These are phyloP conservation scores for Aythya baeri DNA, from an alignment of 2,113 vertebrate genomes.

Conservation along the genomic window DNA sequence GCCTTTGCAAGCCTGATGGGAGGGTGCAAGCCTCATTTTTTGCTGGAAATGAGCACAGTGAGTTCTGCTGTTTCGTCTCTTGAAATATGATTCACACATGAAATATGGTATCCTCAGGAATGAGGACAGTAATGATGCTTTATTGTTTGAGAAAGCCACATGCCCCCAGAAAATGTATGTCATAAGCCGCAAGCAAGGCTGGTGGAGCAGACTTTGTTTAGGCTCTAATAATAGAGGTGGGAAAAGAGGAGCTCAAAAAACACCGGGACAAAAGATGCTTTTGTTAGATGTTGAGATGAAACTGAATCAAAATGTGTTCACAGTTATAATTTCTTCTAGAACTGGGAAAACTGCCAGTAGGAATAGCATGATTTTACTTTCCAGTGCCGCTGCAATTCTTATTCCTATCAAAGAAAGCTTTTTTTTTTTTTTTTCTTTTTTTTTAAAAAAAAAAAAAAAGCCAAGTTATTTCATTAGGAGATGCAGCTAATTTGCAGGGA, in stretches of 20 bases:
- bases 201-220: background rate
- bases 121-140: slow-evolving; percentile 11
- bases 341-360: slow-evolving; percentile 25
- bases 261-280: background rate
- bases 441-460: slow-evolving; percentile 46
- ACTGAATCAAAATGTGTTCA: slow-evolving; percentile 17
- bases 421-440: background rate
- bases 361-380: background rate
- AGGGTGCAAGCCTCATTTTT: background rate
- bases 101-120: background rate
- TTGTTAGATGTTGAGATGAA: slow-evolving; percentile 38
- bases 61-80: background rate
- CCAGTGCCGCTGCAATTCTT: slow-evolving; percentile 1
- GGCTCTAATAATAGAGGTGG: background rate
- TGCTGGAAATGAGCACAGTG: background rate
- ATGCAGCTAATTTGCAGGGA: slow-evolving; percentile 59
- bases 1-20: background rate
- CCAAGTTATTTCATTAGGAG: slow-evolving; percentile 64
- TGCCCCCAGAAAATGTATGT: slow-evolving; percentile 20
- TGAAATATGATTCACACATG: background rate
- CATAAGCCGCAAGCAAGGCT: background rate
- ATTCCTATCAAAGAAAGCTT: slow-evolving; percentile 6
- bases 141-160: slow-evolving; percentile 53
- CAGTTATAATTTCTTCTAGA: slow-evolving; percentile 30
- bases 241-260: slow-evolving; percentile 18